A percentile compares a stretch with the other conserved stretches of the same genome.
Evolutionary conservation across 1,140 invertebrate genomes (phyloP).

Genomic region (Megathymus violae): DNA sequence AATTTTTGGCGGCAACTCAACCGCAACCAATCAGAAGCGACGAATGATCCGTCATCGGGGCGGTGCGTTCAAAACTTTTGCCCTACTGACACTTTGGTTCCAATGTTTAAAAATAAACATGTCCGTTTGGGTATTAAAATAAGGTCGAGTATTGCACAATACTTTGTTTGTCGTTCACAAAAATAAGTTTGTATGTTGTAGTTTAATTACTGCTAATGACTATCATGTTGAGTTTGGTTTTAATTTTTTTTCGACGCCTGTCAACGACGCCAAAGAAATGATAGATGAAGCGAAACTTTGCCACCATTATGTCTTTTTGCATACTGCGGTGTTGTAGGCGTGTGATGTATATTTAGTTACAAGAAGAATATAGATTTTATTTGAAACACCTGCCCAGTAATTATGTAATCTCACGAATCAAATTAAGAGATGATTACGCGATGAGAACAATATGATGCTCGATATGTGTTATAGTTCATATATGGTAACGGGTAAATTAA

Average conservation of each 20-base stretch:
- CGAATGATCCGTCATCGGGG: conserved; percentile 54
- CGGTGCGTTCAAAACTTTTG: conserved; percentile 36
- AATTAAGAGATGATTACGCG: too few relatives aligned
- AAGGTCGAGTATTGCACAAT: conserved; percentile 33
- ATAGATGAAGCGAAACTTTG: conserved; percentile 44
- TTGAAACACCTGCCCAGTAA: conserved; percentile 26
- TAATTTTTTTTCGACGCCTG: conserved; percentile 47
- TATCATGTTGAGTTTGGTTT: conserved; percentile 53
- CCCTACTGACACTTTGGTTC: conserved; percentile 7
- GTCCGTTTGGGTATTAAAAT: conserved; percentile 8
- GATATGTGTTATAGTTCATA: too few relatives aligned
- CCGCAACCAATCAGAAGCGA: conserved; percentile 63
- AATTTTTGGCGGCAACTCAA: conserved; percentile 50
- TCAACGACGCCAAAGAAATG: conserved; percentile 50
- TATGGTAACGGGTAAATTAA: too few relatives aligned
- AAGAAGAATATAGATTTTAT: conserved; percentile 26
- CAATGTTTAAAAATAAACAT: background rate
- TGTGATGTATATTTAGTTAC: conserved; percentile 21
- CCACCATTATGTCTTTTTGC: conserved; percentile 30
- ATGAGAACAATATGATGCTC: too few relatives aligned
- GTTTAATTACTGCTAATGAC: conserved; percentile 70
- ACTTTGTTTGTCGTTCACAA: conserved; percentile 20
- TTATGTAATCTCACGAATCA: too few relatives aligned
- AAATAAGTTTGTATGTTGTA: conserved; percentile 41
- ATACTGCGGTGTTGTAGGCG: conserved; percentile 4